phyloP scores from a whole-genome alignment of 2,113 vertebrate genomes.

The Cervus canadensis region DNA sequence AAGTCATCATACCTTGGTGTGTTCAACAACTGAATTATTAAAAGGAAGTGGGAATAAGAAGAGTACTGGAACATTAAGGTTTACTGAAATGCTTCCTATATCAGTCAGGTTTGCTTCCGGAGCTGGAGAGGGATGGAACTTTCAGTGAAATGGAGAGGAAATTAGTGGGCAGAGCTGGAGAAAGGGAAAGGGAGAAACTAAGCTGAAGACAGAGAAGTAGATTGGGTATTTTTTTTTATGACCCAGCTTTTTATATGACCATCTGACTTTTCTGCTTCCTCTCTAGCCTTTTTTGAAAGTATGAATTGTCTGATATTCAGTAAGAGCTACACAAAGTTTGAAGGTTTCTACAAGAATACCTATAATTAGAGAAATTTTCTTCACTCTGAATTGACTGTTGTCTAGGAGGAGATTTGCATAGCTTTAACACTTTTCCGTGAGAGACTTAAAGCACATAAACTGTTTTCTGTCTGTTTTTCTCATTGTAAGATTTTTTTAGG shows the following conservation, averaged over 20 bases:
- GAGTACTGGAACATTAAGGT: not conserved
- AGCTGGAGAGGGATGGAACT: not conserved
- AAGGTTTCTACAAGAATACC: not conserved
- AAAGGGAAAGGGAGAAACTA: not conserved
- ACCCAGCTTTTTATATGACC: not conserved
- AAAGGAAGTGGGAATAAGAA: not conserved
- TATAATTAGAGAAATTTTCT: not conserved
- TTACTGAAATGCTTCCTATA: not conserved
- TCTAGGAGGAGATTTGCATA: not conserved
- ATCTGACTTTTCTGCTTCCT: not conserved
- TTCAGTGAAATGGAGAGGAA: not conserved
- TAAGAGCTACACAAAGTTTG: not conserved
- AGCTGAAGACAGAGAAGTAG: not conserved
- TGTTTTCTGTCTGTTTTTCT: not conserved
- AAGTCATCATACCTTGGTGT: not conserved
- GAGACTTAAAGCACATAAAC: conserved; percentile 12
- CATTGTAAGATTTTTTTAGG: not conserved
- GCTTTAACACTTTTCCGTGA: not conserved
- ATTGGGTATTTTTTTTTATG: not conserved
- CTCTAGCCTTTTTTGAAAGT: not conserved
- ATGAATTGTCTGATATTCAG: not conserved
- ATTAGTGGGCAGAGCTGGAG: not conserved
- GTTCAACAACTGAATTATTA: not conserved
- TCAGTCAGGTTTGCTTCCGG: not conserved
- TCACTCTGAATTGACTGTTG: not conserved